Evolutionary conservation across 1,140 invertebrate genomes (phyloP).

Genomic region (Odontomachus brunneus): DNA sequence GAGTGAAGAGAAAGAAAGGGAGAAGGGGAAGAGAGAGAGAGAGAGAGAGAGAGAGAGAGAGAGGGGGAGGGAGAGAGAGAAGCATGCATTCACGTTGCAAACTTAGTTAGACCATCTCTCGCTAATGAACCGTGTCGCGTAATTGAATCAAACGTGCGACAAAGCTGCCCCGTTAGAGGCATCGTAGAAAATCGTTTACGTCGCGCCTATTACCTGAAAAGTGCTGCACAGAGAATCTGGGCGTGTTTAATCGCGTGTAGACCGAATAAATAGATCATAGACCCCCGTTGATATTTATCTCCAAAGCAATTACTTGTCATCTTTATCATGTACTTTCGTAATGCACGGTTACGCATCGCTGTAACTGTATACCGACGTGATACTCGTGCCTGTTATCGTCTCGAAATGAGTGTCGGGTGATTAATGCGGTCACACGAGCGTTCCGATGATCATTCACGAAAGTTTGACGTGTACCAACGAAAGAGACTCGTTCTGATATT

Average conservation of each 20-base stretch:
- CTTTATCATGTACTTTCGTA: conserved; percentile 54
- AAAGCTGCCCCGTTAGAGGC: conserved; percentile 42
- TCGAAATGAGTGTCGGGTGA: conserved; percentile 50
- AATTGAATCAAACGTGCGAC: conserved; percentile 50
- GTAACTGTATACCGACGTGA: conserved; percentile 72
- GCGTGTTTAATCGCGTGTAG: no score
- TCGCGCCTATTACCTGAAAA: not conserved
- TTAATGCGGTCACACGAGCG: conserved; percentile 56
- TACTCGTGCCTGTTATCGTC: conserved; percentile 71
- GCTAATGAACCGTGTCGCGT: conserved; percentile 64
- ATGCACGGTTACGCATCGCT: conserved; percentile 62
- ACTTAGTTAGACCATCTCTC: conserved; percentile 63
- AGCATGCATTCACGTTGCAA: conserved; percentile 59
- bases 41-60: conserved; percentile 1
- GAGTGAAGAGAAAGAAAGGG: not conserved
- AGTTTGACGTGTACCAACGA: conserved; percentile 23
- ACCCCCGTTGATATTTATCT: not conserved
- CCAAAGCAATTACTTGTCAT: not conserved
- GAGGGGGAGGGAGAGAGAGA: conserved; percentile 30
- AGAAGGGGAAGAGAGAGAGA: conserved; percentile 5
- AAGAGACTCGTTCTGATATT: not conserved
- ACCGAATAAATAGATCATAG: not conserved
- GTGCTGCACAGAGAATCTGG: no score
- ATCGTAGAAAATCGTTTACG: conserved; percentile 16
- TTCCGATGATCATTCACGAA: conserved; percentile 20